Evolutionary conservation across 2,113 vertebrate species (phyloP), one percentile per base, ranked within the genome.

Genomic region (Otus sunia): DNA sequence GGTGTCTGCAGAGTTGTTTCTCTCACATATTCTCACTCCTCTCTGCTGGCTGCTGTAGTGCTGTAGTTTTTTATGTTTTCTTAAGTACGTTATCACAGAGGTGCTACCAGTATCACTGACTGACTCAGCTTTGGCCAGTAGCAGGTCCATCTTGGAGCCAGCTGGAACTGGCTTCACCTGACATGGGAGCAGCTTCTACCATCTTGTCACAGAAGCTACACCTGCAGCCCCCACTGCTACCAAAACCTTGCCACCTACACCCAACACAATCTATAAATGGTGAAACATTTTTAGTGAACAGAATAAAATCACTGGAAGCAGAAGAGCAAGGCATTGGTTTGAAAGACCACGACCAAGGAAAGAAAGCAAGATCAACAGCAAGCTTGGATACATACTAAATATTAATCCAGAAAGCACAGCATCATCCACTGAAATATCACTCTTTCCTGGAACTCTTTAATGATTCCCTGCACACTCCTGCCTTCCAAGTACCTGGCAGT

Each of bases 121-220:
- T 47, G 34, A 75, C n/a, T 26, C 12, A n/a, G 72, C 11, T 81
- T 55, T 64, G 25, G 29, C n/a, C 43, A 76, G 14, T 9, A 5
- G 10, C 2, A 0, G 6, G 11, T 64, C 25, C 11, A 23, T 19
- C 63, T 14, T 32, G 14, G 18, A 84, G 52, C 20, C 1, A 3
- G 25, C 18, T 64, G 22, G 19, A 78, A 58, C 15, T 63, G n/a
- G 26, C 9, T 67, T 9, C 26, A 43, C 11, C 5, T 4, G 22
- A 15, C 34, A 58, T 1, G 2, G 29, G 13, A 15, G 19, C 22
- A 83, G 29, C 10, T 53, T 50, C 50, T 60, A 14, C 37, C 8
- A 71, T 15, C 18, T 41, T 62, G 17, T 55, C 41, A 72, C 15
- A 45, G 22, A 55, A 85, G 15, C 17, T 30, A 67, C 20, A 9